These are phyloP conservation scores for Lycaena phlaeas DNA, from an alignment of 2,888 invertebrate genomes.

Conservation along the genomic window DNA sequence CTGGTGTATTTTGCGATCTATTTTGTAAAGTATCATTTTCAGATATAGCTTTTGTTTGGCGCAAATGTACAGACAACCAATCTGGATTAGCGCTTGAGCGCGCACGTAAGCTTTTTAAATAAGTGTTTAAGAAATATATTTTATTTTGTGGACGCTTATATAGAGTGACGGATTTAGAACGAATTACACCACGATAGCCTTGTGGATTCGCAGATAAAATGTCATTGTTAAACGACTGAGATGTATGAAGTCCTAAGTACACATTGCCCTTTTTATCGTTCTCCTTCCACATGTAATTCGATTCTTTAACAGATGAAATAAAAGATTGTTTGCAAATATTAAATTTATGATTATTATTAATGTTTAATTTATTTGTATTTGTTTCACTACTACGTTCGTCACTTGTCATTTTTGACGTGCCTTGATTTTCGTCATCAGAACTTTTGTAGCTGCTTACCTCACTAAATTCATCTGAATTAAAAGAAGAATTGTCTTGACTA, in stretches of 20 bases:
- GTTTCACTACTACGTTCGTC: background rate
- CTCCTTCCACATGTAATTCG: slow-evolving; percentile 22
- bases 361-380: no score
- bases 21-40: slow-evolving; percentile 28
- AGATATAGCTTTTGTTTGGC: slow-evolving; percentile 37
- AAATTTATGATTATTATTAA: no score
- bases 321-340: slow-evolving; percentile 25
- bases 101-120: slow-evolving; percentile 63
- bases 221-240: slow-evolving; percentile 52
- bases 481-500: slow-evolving; percentile 49
- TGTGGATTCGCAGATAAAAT: slow-evolving; percentile 31
- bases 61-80: slow-evolving; percentile 49
- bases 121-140: slow-evolving; percentile 65
- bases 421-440: slow-evolving; percentile 62
- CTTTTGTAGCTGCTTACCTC: slow-evolving; percentile 68
- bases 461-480: slow-evolving; percentile 49
- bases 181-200: slow-evolving; percentile 32
- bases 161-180: slow-evolving; percentile 52
- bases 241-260: slow-evolving; percentile 43
- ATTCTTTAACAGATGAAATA: slow-evolving; percentile 33
- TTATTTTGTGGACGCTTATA: slow-evolving; percentile 58
- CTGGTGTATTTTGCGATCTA: slow-evolving; percentile 32
- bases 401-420: slow-evolving; percentile 22
- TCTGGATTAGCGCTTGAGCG: slow-evolving; percentile 54
- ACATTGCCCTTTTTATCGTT: slow-evolving; percentile 20